Evolutionary conservation across 2,888 invertebrate genomes (phyloP), one percentile per base, ranked within the genome.

Genomic region (Melanargia galathea): DNA sequence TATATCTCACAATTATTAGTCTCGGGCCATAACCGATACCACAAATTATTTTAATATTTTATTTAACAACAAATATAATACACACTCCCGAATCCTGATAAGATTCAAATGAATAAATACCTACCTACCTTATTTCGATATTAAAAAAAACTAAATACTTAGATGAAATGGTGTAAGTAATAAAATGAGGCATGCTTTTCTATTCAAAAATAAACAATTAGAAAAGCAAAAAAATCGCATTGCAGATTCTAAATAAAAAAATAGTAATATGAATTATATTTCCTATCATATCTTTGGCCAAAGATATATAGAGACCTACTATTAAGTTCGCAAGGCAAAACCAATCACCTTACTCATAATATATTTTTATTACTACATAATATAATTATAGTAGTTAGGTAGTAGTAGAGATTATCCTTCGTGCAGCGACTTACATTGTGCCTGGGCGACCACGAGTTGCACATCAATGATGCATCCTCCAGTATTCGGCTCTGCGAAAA

Each of bases 391-490:
- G 11, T 5, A 8, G 2, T 6, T 30, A 30, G 30, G 30, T 38
- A 13, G 13, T 46, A 54, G 0, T 38, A 55, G 16, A n/a, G n/a
- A n/a, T n/a, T 38, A 16, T 54, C n/a, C 40, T 68, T 54, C 45
- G 35, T 54, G 60, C 52, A 59, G 7, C 2, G 22, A 96, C 96
- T 96, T 93, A 97, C 97, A 87, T 96, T 97, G 88, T 96, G 96
- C 84, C 96, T 93, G 70, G 96, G 96, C 80, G 96, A 96, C 96
- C 97, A 97, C 69, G 96, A 96, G 92, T 97, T 97, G 93, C 96
- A 97, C 95, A 96, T 95, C 84, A 96, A 94, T 79, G 96, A 96
- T 73, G 96, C 96, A 91, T 97, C 97, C 92, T 97, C 97, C 92
- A 96, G 92, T 89, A 97, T 96, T 83, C 97, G 96, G 92, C 95